Percentiles rank a stretch among this genome's conserved stretches.
Evolutionary conservation across 2,113 vertebrate species (phyloP).

Genomic region (Microcebus murinus): DNA sequence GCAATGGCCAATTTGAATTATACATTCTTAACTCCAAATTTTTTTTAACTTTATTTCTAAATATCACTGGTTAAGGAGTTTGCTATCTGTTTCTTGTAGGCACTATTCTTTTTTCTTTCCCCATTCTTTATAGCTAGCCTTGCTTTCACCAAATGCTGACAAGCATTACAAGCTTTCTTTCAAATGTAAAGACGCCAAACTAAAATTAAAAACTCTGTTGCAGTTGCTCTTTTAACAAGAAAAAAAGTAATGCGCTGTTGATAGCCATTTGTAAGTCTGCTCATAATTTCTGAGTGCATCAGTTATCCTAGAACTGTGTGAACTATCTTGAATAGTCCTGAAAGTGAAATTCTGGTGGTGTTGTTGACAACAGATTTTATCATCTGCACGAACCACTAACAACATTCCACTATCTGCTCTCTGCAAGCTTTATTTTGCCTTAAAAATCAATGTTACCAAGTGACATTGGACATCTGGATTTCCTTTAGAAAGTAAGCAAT

Average conservation of each 20-base stretch:
- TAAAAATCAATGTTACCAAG: slow-evolving; percentile 3
- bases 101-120: not conserved
- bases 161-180: not conserved
- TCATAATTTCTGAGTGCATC: not conserved
- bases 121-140: not conserved
- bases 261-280: not conserved
- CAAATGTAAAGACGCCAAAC: not conserved
- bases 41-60: not conserved
- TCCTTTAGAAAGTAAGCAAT: slow-evolving; percentile 33
- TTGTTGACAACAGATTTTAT: slow-evolving; percentile 26
- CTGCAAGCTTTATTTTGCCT: slow-evolving; percentile 31
- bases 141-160: not conserved
- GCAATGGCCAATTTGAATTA: not conserved
- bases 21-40: slow-evolving; percentile 12
- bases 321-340: not conserved
- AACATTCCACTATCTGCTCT: not conserved
- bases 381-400: not conserved
- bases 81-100: not conserved
- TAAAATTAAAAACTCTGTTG: not conserved
- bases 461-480: not conserved
- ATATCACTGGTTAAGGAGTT: not conserved
- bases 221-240: not conserved
- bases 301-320: not conserved
- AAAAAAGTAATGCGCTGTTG: not conserved
- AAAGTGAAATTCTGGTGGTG: slow-evolving; percentile 13